phyloP scores from a whole-genome alignment of 2,113 vertebrate species.

The Symphodus melops region DNA sequence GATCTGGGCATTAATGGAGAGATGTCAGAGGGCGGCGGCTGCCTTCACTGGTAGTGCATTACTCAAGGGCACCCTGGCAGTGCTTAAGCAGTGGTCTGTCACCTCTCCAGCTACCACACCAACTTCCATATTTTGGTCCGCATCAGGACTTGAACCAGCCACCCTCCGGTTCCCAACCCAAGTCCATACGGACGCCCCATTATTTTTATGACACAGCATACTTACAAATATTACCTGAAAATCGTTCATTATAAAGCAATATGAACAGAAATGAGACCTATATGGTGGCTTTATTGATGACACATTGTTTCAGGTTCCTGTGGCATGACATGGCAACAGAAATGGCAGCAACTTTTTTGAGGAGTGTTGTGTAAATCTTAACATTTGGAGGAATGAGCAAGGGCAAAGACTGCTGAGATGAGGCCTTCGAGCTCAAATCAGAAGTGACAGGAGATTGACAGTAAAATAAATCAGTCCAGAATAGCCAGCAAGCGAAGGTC shows the following conservation, averaged over 20 bases:
- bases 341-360: constrained; percentile 32
- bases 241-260: background rate
- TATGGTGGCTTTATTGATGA: no score
- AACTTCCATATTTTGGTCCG: no score
- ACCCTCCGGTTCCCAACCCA: no score
- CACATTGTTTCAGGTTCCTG: background rate
- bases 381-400: constrained; percentile 78
- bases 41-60: no score
- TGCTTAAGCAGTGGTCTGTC: no score
- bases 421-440: constrained; percentile 68
- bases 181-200: no score
- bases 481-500: constrained; percentile 72
- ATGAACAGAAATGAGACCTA: no score
- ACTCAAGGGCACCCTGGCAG: no score
- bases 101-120: no score
- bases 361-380: constrained; percentile 52
- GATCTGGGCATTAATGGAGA: no score
- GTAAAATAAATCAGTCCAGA: constrained; percentile 77
- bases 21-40: no score
- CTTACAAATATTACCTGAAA: background rate
- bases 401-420: constrained; percentile 69
- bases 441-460: constrained; percentile 84
- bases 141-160: no score
- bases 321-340: constrained; percentile 16
- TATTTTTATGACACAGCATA: background rate